Evolutionary conservation across 2,888 invertebrate genomes (phyloP).

Genomic region (Latrodectus elegans): DNA sequence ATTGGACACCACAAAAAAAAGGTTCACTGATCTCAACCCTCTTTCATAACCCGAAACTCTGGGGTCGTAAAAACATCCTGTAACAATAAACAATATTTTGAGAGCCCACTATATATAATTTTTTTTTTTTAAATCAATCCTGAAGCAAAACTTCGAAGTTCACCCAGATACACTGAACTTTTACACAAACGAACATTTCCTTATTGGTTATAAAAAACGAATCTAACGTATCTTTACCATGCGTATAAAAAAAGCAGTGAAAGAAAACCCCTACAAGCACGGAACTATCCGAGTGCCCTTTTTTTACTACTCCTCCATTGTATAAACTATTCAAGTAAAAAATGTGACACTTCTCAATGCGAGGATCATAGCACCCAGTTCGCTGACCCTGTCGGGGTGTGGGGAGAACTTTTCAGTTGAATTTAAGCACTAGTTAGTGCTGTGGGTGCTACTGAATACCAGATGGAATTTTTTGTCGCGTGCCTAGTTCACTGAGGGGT

Average conservation of each 20-base stretch:
- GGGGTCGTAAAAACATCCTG: constrained; percentile 10
- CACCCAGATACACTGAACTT: constrained; percentile 61
- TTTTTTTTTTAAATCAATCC: background rate
- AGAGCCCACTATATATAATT: constrained; percentile 7
- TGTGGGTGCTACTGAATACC: constrained; percentile 42
- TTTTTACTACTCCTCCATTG: constrained; percentile 46
- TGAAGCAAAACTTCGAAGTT: constrained; percentile 40
- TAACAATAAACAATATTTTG: constrained; percentile 39
- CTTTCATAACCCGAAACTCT: constrained; percentile 3
- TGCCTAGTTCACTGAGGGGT: constrained; percentile 7
- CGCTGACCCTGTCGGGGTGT: constrained; percentile 47
- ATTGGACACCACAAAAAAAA: constrained; percentile 17
- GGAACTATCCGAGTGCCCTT: constrained; percentile 34
- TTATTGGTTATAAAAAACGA: constrained; percentile 62
- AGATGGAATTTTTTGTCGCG: constrained; percentile 50
- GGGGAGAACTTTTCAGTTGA: constrained; percentile 22
- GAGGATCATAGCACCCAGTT: constrained; percentile 29
- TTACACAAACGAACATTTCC: constrained; percentile 62
- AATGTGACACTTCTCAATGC: constrained; percentile 51
- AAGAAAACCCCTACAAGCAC: constrained; percentile 35
- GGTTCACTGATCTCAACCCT: constrained; percentile 30
- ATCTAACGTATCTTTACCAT: background rate
- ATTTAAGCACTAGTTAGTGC: constrained; percentile 45
- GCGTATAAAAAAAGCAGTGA: background rate
- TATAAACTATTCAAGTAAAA: constrained; percentile 53